Base-by-base conservation (phyloP, 2,888 invertebrate genomes). In the Labia minor region DNA sequence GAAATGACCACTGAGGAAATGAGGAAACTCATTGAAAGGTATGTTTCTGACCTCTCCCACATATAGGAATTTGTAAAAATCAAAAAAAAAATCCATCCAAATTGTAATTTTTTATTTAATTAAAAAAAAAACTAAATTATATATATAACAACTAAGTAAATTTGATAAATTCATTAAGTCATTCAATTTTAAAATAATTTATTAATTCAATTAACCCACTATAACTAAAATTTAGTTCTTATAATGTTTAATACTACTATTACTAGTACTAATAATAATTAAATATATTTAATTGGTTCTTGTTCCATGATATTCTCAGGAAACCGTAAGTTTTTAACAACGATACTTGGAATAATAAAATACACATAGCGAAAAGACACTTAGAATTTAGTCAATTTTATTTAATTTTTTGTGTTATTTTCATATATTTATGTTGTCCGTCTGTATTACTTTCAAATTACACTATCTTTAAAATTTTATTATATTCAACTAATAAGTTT, bases 1-100 rank as follows among this genome's bases (percentile, higher is more conserved):
- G 92, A 92, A 86, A 88, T 91, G 87, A 87, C 90, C 83, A 90
- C 89, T 82, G 94, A 93, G 85, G 93, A 93, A 87, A 92, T 93
- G 90, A 89, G 94, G 84, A 93, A 92, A 87, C 90, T 93, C 83
- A 90, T 94, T 84, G 94, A 94, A 88, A 93, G 92, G 93, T 93
- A 87, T 90, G 87, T 89, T 80, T 74, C 67, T 67, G 37, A 61
- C 20, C 61, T 21, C 19, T 62, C 21, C 66, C n/a, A n/a, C 33
- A 19, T n/a, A 1, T 16, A 19, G 21, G 61, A 65, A 21, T 49
- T 37, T 65, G 16, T 26, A 10, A 14, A 19, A 26, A 64, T 61
- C 37, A 67, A 67, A 63, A 64, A 61, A 66, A 49, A 62, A 68
- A 64, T 33, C 21, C 33, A 33, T 49, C 49, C 2, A n/a, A n/a